Conservation (phyloP, 1,140 invertebrate species). For the Gonioctena quinquepunctata region DNA sequence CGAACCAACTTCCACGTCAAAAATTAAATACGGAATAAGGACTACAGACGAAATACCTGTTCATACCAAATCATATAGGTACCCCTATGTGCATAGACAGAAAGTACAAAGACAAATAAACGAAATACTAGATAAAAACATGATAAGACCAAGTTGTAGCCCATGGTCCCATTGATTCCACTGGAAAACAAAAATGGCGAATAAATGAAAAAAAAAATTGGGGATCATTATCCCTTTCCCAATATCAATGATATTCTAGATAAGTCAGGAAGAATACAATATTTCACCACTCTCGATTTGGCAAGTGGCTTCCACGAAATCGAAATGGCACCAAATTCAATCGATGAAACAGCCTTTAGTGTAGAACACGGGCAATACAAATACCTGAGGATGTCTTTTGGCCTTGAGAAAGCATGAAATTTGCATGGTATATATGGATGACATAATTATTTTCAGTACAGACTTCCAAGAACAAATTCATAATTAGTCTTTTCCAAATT, state of each 20-base stretch:
- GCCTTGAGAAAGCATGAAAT: neutral
- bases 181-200: constrained; percentile 48
- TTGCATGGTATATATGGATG: neutral
- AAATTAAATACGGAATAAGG: constrained; percentile 39
- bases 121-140: constrained; percentile 35
- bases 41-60: constrained; percentile 22
- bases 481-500: too few relatives aligned
- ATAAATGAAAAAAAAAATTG: constrained; percentile 49
- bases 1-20: constrained; percentile 27
- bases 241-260: constrained; percentile 22
- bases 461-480: too few relatives aligned
- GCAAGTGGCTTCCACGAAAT: constrained; percentile 8
- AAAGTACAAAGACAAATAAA: constrained; percentile 48
- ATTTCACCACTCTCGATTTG: constrained; percentile 23
- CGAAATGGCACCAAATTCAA: neutral
- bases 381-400: constrained; percentile 14
- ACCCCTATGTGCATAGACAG: constrained; percentile 42
- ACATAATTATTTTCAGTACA: too few relatives aligned
- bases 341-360: constrained; percentile 9
- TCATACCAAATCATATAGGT: constrained; percentile 23
- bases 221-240: constrained; percentile 26
- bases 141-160: constrained; percentile 46
- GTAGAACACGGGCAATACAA: neutral
- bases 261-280: constrained; percentile 11
- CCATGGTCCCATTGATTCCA: constrained; percentile 47